These are phyloP conservation scores for Oscheius sp. DNA, from an alignment of 2,888 invertebrate species.

Conservation along the genomic window DNA sequence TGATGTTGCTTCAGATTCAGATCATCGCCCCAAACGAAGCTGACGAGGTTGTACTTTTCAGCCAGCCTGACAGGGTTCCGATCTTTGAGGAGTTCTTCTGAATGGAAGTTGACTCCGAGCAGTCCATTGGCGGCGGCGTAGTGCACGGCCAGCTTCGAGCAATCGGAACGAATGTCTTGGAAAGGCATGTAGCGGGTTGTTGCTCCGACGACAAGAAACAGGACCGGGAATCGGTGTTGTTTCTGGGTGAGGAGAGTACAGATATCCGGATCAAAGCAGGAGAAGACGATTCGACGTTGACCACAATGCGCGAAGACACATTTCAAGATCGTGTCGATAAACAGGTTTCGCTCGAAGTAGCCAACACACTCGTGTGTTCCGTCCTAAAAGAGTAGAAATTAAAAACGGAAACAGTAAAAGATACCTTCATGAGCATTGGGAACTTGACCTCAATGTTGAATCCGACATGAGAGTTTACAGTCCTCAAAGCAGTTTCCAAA, in stretches of 20 bases:
- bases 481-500: conserved; percentile 84
- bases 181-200: conserved; percentile 79
- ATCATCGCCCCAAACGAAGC: conserved; percentile 98
- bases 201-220: conserved; percentile 89
- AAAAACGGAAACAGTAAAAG: neutral
- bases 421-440: conserved; percentile 81
- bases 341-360: conserved; percentile 86
- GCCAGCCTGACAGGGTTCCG: conserved; percentile 52
- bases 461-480: conserved; percentile 86
- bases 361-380: conserved; percentile 72
- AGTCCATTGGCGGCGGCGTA: conserved; percentile 67
- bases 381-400: conserved; percentile 73
- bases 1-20: conserved; percentile 86
- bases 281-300: conserved; percentile 88
- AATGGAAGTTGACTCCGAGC: conserved; percentile 87
- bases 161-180: conserved; percentile 58
- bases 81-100: conserved; percentile 82
- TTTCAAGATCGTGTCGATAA: conserved; percentile 88
- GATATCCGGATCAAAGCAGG: conserved; percentile 94
- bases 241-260: conserved; percentile 90
- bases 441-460: conserved; percentile 98
- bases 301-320: conserved; percentile 84
- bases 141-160: conserved; percentile 65
- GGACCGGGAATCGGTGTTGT: conserved; percentile 95
- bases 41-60: conserved; percentile 68